Evolutionary conservation across 1,140 invertebrate genomes (phyloP).

Genomic region (Drosophila fuyamai): DNA sequence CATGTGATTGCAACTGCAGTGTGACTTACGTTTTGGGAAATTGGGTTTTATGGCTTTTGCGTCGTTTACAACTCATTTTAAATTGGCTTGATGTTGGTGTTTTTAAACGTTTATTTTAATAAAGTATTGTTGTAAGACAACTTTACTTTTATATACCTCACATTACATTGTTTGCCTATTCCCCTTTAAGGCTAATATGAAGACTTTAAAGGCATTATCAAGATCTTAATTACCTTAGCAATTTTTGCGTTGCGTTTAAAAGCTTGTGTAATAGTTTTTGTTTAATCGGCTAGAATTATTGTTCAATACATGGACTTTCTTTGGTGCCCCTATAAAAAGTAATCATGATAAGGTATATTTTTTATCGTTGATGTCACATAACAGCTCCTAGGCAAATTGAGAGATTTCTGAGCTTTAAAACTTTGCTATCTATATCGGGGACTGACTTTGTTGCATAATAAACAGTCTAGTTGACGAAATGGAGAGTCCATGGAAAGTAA

Average conservation of each 20-base stretch:
- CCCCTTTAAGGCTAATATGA: neutral
- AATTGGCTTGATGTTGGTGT: neutral
- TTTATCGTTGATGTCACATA: neutral
- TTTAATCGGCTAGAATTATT: neutral
- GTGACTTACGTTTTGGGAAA: neutral
- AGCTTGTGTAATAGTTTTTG: neutral
- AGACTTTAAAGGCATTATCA: neutral
- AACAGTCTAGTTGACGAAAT: constrained; percentile 9
- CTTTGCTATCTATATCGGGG: constrained; percentile 6
- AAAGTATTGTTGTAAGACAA: too few relatives aligned
- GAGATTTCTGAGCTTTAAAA: neutral
- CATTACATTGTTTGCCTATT: too few relatives aligned
- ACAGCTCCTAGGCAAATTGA: neutral
- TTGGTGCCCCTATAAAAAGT: constrained; percentile 4
- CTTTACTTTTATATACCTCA: too few relatives aligned
- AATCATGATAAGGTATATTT: constrained; percentile 4
- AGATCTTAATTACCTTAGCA: neutral
- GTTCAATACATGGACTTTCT: constrained; percentile 6
- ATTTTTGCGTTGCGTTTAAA: neutral
- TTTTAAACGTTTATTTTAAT: neutral
- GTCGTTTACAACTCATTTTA: neutral
- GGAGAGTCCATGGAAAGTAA: constrained; percentile 2
- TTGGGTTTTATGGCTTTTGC: neutral
- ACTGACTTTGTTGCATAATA: constrained; percentile 23
- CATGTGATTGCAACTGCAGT: constrained; percentile 12